These are phyloP conservation scores for Pecten maximus DNA, from an alignment of 2,888 invertebrate species.

Conservation along the genomic window DNA sequence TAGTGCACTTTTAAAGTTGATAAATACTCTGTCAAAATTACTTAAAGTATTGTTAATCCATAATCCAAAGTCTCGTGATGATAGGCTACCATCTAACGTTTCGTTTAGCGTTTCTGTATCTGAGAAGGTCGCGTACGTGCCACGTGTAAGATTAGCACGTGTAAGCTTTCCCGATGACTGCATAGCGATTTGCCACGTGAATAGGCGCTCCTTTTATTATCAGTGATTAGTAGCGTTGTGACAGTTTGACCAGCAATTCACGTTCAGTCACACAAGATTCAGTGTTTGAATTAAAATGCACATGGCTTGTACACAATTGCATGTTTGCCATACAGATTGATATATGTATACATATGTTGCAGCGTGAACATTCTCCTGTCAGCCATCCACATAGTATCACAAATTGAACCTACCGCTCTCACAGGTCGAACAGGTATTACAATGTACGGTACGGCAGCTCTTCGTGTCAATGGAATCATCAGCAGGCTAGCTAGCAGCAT, in stretches of 20 bases:
- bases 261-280: neutral
- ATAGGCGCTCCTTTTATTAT: neutral
- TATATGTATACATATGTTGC: neutral
- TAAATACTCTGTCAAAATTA: no score
- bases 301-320: no score
- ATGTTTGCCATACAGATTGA: neutral
- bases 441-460: neutral
- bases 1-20: no score
- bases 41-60: no score
- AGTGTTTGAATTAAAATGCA: no score
- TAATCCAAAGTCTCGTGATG: no score
- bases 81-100: neutral
- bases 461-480: neutral
- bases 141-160: neutral
- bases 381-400: neutral
- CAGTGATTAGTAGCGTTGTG: neutral
- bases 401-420: neutral
- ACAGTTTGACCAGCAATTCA: neutral
- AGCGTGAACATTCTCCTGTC: neutral
- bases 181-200: neutral
- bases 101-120: neutral
- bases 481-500: neutral
- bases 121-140: neutral
- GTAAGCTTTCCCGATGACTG: neutral
- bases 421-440: neutral